Percentiles rank a stretch among this genome's conserved stretches.
Evolutionary conservation across 2,888 invertebrate genomes (phyloP).

Genomic region (Nemotelus pantherinus): DNA sequence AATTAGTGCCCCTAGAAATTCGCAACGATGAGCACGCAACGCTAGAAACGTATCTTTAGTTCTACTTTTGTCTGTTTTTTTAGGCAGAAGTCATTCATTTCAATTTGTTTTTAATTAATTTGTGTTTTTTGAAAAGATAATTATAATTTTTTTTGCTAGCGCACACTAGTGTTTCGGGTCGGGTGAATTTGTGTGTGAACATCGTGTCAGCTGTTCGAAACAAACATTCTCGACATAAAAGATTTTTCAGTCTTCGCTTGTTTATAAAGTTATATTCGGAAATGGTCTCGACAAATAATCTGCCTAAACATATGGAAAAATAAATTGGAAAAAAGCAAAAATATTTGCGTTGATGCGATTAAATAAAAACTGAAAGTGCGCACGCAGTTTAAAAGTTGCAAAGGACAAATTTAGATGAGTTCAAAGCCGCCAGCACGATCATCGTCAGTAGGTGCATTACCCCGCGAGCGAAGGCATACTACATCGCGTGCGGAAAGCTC

Average conservation of each 20-base stretch:
- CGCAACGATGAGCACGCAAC: slow-evolving; percentile 60
- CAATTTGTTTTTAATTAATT: slow-evolving; percentile 33
- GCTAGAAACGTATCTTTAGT: slow-evolving; percentile 19
- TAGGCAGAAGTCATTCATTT: slow-evolving; percentile 45
- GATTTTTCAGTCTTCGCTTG: background rate
- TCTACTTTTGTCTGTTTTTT: slow-evolving; percentile 25
- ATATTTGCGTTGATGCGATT: background rate
- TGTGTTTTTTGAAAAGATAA: background rate
- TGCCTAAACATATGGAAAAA: background rate
- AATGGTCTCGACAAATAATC: background rate
- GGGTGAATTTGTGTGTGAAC: background rate
- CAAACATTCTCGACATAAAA: background rate
- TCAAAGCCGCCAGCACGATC: slow-evolving; percentile 65
- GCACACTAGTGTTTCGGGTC: background rate
- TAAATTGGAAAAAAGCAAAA: background rate
- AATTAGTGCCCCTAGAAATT: slow-evolving; percentile 63
- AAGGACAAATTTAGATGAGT: slow-evolving; percentile 45
- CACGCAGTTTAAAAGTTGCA: background rate
- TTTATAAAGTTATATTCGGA: slow-evolving; percentile 2
- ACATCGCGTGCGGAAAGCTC: slow-evolving; percentile 78
- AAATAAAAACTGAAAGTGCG: background rate
- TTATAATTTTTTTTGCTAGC: no score
- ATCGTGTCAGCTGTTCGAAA: background rate
- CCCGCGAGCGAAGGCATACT: slow-evolving; percentile 71
- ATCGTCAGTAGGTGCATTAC: slow-evolving; percentile 75